Percentiles rank a stretch among this genome's conserved stretches.
Conservation (phyloP, 30 jellyfish, hydroid and myxozoan species). For the Clytia hemisphaerica region DNA sequence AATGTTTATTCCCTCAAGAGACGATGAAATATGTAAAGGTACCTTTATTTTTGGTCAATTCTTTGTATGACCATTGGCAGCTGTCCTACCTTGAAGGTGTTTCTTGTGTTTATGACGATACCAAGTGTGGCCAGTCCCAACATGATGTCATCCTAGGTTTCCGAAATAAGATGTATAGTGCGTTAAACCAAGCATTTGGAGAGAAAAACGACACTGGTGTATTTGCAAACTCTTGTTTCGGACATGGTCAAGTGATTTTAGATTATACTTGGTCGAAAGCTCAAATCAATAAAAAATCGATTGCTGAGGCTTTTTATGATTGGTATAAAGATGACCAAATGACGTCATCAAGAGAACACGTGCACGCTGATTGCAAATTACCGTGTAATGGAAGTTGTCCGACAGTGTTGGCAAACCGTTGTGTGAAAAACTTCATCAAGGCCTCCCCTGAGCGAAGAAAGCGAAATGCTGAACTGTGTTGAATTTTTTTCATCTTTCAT, state of each 20-base stretch:
- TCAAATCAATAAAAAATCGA: conserved; percentile 47
- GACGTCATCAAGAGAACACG: conserved; percentile 15
- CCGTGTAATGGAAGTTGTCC: conserved; percentile 98
- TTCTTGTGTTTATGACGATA: conserved; percentile 65
- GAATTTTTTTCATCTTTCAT: neutral
- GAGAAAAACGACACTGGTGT: conserved; percentile 47
- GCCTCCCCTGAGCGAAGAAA: conserved; percentile 45
- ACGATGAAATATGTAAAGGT: conserved; percentile 23
- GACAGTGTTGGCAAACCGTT: conserved; percentile 57
- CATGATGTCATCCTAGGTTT: conserved; percentile 55
- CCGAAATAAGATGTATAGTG: conserved; percentile 57
- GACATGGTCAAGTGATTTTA: conserved; percentile 88
- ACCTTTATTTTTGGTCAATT: conserved; percentile 67
- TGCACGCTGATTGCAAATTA: conserved; percentile 58
- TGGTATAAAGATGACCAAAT: conserved; percentile 47
- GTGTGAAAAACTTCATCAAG: conserved; percentile 65
- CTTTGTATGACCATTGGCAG: conserved; percentile 96
- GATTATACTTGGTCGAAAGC: conserved; percentile 92
- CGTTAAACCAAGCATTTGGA: conserved; percentile 25
- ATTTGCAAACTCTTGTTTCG: conserved; percentile 90
- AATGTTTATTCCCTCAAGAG: conserved; percentile 75
- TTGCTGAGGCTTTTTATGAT: conserved; percentile 54
- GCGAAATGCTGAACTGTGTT: conserved; percentile 80
- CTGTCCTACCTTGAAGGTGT: conserved; percentile 73
- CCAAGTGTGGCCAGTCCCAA: conserved; percentile 42